Base-by-base conservation (phyloP, 2,888 invertebrate species). In the Venustoraphidia nigricollis region DNA sequence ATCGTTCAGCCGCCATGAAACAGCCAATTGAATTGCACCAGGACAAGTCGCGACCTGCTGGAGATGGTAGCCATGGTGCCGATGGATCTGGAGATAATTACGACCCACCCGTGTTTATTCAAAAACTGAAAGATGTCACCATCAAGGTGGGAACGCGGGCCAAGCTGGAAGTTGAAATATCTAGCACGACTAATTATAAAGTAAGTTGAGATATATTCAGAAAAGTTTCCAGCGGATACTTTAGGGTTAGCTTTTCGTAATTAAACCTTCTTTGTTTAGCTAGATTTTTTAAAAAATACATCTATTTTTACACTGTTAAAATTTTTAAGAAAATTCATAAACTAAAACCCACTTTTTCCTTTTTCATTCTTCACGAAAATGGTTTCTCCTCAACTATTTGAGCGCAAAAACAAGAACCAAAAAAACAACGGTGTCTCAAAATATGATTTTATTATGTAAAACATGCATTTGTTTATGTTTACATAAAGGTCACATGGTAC, bases 71-170 rank as follows among this genome's bases (percentile, higher is more conserved):
- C 11, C 54, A 50, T 17, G 53, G 57, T 14, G 38, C 50, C 14
- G 53, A 50, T 42, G 54, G 53, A 17, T 38, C 68, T n/a, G 69
- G 70, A 40, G 70, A 70, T 2, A 79, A 80, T 45, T 83, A 83
- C 52, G 80, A 82, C 65, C 83, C 84, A 9, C 93, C 94, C 27
- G 73, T 80, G 54, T 92, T 94, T 69, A 71, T 90, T 52, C 76
- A 92, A 52, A 76, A 89, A 53, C 77, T 93, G 46, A 83, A 82
- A 60, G 90, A 93, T 67, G 77, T 91, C 47, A 81, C 86, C 10
- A 90, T 89, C 51, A 90, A 92, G 71, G 90, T 93, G 60, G 92
- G 92, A 60, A 87, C 89, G 41, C 74, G 90, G 59, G 85, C 88
- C 1, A 73, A 90, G 57, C 82, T 91, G 60, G 75, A 91, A 44